phyloP scores from a whole-genome alignment of 2,888 invertebrate genomes.

The Latheticus oryzae region DNA sequence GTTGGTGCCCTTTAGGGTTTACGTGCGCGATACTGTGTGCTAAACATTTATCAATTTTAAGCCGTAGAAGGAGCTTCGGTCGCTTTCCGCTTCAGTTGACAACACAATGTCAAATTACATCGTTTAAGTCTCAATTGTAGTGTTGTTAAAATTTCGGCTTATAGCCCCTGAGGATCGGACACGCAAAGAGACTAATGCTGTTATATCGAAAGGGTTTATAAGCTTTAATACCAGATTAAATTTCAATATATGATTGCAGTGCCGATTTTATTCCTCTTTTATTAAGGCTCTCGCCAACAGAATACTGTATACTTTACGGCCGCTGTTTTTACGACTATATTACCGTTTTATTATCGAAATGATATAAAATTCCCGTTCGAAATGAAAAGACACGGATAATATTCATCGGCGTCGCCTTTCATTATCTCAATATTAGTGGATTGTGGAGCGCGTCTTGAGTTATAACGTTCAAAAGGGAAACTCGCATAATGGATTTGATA shows the following conservation, averaged over 20 bases:
- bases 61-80: conserved; percentile 44
- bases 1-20: conserved; percentile 51
- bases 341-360: conserved; percentile 36
- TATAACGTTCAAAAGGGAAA: conserved; percentile 33
- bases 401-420: conserved; percentile 23
- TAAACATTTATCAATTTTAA: conserved; percentile 54
- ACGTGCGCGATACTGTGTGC: conserved; percentile 49
- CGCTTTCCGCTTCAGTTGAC: conserved; percentile 48
- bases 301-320: conserved; percentile 32
- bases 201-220: conserved; percentile 47
- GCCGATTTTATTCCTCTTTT: conserved; percentile 44
- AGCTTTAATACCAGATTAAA: conserved; percentile 46
- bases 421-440: conserved; percentile 28
- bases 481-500: conserved; percentile 56
- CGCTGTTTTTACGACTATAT: conserved; percentile 28
- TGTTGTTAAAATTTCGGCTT: conserved; percentile 58
- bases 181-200: conserved; percentile 48
- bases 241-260: conserved; percentile 47
- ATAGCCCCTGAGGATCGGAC: conserved; percentile 48
- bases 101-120: conserved; percentile 55
- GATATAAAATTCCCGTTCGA: conserved; percentile 30
- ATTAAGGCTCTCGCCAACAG: conserved; percentile 28
- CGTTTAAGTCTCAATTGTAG: conserved; percentile 57
- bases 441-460: conserved; percentile 37
- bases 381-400: conserved; percentile 27